phyloP scores from a whole-genome alignment of 2,797 vertebrate genomes.

The Amphiprion clarkii region DNA sequence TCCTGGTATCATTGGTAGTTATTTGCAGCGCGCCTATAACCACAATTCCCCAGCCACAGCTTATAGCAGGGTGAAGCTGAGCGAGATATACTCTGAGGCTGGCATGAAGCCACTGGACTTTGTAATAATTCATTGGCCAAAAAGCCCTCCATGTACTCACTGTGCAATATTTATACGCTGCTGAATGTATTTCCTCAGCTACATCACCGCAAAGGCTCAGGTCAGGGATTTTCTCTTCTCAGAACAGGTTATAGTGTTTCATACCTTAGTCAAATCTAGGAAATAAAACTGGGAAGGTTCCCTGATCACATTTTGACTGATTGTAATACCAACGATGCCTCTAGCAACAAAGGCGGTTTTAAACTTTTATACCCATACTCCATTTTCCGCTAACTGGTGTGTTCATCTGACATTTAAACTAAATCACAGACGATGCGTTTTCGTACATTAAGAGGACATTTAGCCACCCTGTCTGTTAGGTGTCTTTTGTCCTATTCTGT shows the following conservation, averaged over 20 bases:
- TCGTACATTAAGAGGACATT: background rate
- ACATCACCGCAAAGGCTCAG: constrained; percentile 51
- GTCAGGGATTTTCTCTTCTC: constrained; percentile 54
- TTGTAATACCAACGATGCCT: constrained; percentile 4
- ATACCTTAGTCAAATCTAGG: constrained; percentile 47
- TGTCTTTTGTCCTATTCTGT: background rate
- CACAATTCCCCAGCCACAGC: constrained; percentile 73
- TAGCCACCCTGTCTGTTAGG: background rate
- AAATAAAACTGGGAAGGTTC: constrained; percentile 46
- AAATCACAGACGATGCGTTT: background rate
- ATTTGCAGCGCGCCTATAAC: constrained; percentile 64
- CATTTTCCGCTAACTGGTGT: background rate
- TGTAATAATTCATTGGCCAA: constrained; percentile 81
- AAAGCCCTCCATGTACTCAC: constrained; percentile 75
- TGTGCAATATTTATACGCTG: constrained; percentile 80
- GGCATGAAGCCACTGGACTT: constrained; percentile 75
- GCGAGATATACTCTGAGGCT: constrained; percentile 68
- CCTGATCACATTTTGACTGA: constrained; percentile 22
- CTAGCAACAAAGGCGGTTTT: background rate
- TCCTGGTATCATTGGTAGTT: constrained; percentile 60
- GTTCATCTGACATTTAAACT: background rate
- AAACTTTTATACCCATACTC: background rate
- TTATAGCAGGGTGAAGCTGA: constrained; percentile 66
- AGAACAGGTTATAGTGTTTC: constrained; percentile 44
- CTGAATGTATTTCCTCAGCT: constrained; percentile 70